Conservation (phyloP, 2,113 vertebrate species). For the Aythya baeri region DNA sequence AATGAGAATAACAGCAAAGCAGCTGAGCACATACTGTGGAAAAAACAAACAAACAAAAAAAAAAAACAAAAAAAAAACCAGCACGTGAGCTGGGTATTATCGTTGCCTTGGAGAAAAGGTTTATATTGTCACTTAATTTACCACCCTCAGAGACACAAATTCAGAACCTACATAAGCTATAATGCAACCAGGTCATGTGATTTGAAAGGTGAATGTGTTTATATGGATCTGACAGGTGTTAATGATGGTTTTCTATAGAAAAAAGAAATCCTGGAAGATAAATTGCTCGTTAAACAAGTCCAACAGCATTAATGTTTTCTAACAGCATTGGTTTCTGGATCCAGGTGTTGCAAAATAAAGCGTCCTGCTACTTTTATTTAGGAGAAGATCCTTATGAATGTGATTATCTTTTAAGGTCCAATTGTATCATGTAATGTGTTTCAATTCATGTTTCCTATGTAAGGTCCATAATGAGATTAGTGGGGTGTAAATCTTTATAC, state of each 20-base stretch:
- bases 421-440: background rate
- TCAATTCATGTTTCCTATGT: background rate
- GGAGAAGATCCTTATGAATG: background rate
- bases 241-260: constrained; percentile 15
- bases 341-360: background rate
- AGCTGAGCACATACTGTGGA: background rate
- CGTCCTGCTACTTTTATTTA: background rate
- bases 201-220: background rate
- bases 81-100: background rate
- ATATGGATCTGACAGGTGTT: constrained; percentile 12
- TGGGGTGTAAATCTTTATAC: constrained; percentile 11
- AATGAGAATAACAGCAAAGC: background rate
- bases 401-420: background rate
- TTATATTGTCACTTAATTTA: constrained; percentile 1
- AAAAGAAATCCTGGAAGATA: constrained; percentile 30
- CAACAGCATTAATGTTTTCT: constrained; percentile 4
- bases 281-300: background rate
- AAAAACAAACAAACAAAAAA: background rate
- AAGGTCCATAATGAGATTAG: constrained; percentile 42
- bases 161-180: background rate
- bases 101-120: background rate
- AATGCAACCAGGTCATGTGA: background rate
- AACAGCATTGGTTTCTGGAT: background rate
- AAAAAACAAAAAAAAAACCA: background rate
- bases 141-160: constrained; percentile 1